Evolutionary conservation across 2,113 vertebrate species (phyloP).

Genomic region (Antechinus stuartii): DNA sequence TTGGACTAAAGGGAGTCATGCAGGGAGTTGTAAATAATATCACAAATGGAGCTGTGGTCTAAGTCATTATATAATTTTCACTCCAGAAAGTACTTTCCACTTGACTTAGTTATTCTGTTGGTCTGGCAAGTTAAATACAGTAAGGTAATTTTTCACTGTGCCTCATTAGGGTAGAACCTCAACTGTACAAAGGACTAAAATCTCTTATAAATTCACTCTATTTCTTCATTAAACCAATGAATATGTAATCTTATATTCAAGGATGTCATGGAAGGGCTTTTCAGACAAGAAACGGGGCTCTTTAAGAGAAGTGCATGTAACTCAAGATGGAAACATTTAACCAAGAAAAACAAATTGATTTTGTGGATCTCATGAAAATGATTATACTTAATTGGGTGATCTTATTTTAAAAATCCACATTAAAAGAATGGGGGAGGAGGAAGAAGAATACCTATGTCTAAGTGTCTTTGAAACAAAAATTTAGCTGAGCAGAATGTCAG

Average conservation of each 20-base stretch:
- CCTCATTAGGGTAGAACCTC: slow-evolving; percentile 52
- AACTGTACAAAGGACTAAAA: slow-evolving; percentile 24
- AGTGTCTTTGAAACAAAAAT: slow-evolving; percentile 67
- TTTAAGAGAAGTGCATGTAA: slow-evolving; percentile 51
- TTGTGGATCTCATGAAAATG: slow-evolving; percentile 39
- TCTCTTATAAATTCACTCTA: slow-evolving; percentile 62
- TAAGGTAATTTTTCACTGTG: slow-evolving; percentile 58
- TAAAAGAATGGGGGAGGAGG: slow-evolving; percentile 6
- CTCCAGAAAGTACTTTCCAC: slow-evolving; percentile 68
- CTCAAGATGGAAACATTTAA: slow-evolving; percentile 68
- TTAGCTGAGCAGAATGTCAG: slow-evolving; percentile 24
- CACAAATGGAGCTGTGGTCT: slow-evolving; percentile 51
- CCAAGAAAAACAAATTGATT: slow-evolving; percentile 26
- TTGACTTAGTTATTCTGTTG: slow-evolving; percentile 59
- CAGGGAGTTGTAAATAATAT: slow-evolving; percentile 47
- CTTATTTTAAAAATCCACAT: slow-evolving; percentile 62
- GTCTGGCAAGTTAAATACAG: slow-evolving; percentile 65
- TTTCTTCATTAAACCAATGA: background rate
- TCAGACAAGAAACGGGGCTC: slow-evolving; percentile 48
- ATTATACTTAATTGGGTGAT: slow-evolving; percentile 68
- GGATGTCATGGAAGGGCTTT: slow-evolving; percentile 18
- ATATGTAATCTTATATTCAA: slow-evolving; percentile 42
- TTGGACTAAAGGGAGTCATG: slow-evolving; percentile 43
- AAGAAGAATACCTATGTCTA: background rate
- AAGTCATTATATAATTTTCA: slow-evolving; percentile 58